These are phyloP conservation scores for Danio albolineatus DNA, from an alignment of 2,797 vertebrate species.

Conservation along the genomic window DNA sequence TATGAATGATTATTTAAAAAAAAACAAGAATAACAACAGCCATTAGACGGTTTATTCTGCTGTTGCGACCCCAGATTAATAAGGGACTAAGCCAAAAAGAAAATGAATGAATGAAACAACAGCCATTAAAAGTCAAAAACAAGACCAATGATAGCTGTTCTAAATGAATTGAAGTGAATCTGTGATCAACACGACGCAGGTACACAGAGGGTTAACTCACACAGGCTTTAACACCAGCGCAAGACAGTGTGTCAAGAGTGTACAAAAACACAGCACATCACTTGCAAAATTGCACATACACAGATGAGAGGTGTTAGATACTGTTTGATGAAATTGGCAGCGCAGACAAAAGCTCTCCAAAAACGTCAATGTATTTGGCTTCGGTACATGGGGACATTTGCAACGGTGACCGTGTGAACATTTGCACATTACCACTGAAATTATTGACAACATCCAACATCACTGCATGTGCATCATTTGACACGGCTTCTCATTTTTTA, in stretches of 20 bases:
- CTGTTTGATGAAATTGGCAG: constrained; percentile 39
- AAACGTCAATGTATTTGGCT: constrained; percentile 26
- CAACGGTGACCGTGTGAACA: not conserved
- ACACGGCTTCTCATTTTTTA: not conserved
- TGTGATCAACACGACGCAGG: constrained; percentile 43
- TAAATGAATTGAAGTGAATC: constrained; percentile 43
- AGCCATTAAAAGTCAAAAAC: constrained; percentile 52
- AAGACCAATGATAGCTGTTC: constrained; percentile 37
- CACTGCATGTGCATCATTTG: not conserved
- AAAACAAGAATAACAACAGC: not conserved
- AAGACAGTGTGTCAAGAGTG: constrained; percentile 55
- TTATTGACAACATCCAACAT: constrained; percentile 1
- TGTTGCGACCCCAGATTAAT: too few species aligned
- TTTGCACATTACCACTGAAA: constrained; percentile 15
- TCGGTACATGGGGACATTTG: constrained; percentile 12
- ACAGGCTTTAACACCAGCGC: constrained; percentile 53
- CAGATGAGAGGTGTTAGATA: constrained; percentile 50
- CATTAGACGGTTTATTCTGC: too few species aligned
- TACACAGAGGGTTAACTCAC: constrained; percentile 54
- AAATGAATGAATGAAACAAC: too few species aligned
- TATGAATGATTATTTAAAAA: not conserved
- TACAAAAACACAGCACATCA: constrained; percentile 51
- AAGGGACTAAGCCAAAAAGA: too few species aligned
- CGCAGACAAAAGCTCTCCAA: constrained; percentile 42
- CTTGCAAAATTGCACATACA: constrained; percentile 48